Conservation (phyloP, 2,888 invertebrate genomes). For the Tetragonula carbonaria region DNA sequence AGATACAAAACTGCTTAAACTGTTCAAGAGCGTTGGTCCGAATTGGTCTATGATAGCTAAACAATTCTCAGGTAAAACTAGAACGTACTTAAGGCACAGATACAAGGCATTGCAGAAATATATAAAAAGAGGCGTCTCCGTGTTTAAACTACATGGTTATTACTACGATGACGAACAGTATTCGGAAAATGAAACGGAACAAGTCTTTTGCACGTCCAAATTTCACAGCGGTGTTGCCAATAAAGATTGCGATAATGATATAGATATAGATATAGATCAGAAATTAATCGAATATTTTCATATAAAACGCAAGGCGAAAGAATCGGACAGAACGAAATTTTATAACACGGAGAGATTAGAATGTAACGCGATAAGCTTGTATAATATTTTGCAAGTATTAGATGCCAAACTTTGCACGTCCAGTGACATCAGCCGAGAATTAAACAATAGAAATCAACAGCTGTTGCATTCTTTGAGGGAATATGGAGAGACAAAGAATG, state of each 20-base stretch:
- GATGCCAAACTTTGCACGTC: constrained; percentile 73
- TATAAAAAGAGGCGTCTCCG: constrained; percentile 23
- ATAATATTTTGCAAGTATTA: constrained; percentile 78
- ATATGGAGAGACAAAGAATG: constrained; percentile 11
- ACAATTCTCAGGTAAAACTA: constrained; percentile 85
- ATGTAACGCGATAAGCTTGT: constrained; percentile 82
- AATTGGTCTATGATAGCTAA: constrained; percentile 86
- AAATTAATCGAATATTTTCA: constrained; percentile 74
- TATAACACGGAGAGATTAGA: constrained; percentile 80
- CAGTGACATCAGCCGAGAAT: constrained; percentile 55
- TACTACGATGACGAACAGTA: neutral
- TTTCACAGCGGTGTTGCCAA: neutral
- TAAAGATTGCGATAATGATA: constrained; percentile 77
- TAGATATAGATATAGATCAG: constrained; percentile 67
- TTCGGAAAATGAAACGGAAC: neutral
- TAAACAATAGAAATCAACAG: constrained; percentile 72
- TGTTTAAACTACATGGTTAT: constrained; percentile 37
- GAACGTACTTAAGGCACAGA: constrained; percentile 87
- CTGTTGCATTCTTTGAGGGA: constrained; percentile 64
- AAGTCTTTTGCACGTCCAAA: neutral
- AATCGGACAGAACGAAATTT: constrained; percentile 80
- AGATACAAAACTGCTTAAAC: constrained; percentile 86
- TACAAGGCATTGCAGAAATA: constrained; percentile 84
- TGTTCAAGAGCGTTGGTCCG: constrained; percentile 84
- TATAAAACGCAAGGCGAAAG: neutral